Base-by-base conservation (phyloP, 2,113 vertebrate species). In the Falcunculus frontatus region DNA sequence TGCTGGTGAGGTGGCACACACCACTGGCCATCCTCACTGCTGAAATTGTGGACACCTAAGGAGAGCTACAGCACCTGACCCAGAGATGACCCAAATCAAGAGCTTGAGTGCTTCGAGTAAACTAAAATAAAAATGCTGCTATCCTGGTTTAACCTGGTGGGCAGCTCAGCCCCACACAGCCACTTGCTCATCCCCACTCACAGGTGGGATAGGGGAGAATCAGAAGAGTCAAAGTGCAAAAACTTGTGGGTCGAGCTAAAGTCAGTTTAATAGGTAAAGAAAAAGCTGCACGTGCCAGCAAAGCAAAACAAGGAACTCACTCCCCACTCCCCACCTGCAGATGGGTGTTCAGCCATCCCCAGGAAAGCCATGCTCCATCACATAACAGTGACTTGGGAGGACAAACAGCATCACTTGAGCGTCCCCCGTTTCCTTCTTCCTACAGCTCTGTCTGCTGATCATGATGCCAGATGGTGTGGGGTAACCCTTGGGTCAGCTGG, bases 391-490 rank as follows among this genome's bases (percentile, higher is more conserved):
- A 14, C 46, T 13, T 8, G 70, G 65, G 65, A 78, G 53, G 37
- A 65, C 11, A 84, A 76, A 56, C 0, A 0, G 21, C 6, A 4
- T n/a, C 25, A 26, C 39, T 49, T 1, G 0, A 39, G n/a, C 1
- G 0, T 14, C 8, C 16, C 8, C 15, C 1, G 0, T 17, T 56
- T 44, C 46, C 62, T 69, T 20, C 70, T 69, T 19, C 29, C 42
- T 5, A 6, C 65, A 80, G 42, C 42, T 67, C 47, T 39, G 7
- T 3, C 5, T 59, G 63, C 73, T 76, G 74, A 26, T 22, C 41
- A 4, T 1, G 25, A 16, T 1, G 4, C 25, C 47, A 2, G 9
- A 3, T 1, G 57, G 7, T 17, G 3, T 53, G 52, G 41, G 70
- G 15, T 41, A 35, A 11, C 47, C 20, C 62, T 21, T 27, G 11